Conservation (phyloP, 2,888 invertebrate species). For the Dioctria rufipes region DNA sequence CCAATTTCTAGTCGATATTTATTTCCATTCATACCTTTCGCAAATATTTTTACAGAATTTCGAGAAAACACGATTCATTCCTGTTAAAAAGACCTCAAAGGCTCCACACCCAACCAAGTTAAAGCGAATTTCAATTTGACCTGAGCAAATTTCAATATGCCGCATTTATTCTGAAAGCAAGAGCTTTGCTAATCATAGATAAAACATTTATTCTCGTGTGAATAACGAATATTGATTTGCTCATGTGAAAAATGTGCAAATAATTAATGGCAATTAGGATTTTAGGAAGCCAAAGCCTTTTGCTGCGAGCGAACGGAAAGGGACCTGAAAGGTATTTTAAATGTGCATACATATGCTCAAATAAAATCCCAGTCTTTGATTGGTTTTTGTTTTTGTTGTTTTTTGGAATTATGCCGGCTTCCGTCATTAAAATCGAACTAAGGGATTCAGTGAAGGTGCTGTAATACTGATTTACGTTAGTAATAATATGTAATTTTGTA, state of each 20-base stretch:
- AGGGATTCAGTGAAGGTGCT: constrained; percentile 1
- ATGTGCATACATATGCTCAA: background rate
- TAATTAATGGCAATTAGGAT: constrained; percentile 42
- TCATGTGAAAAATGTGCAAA: constrained; percentile 42
- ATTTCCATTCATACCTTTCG: too few species aligned
- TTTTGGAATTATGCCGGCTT: constrained; percentile 10
- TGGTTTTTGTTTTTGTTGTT: background rate
- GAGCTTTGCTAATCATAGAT: constrained; percentile 42
- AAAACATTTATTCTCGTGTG: constrained; percentile 41
- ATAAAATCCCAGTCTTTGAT: constrained; percentile 30
- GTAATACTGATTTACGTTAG: background rate
- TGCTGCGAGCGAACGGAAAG: background rate
- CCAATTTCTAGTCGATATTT: too few species aligned
- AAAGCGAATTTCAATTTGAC: constrained; percentile 37
- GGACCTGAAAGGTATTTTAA: constrained; percentile 26
- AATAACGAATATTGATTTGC: constrained; percentile 28
- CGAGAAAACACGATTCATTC: too few species aligned
- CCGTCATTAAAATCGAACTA: constrained; percentile 7
- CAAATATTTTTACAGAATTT: too few species aligned
- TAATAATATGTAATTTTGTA: background rate
- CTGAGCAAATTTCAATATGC: constrained; percentile 35
- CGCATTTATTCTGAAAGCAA: constrained; percentile 43
- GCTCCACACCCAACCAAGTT: too few species aligned
- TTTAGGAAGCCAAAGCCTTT: background rate
- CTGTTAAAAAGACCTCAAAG: too few species aligned